phyloP scores from a whole-genome alignment of 2,113 vertebrate genomes.

The Takifugu bimaculatus region DNA sequence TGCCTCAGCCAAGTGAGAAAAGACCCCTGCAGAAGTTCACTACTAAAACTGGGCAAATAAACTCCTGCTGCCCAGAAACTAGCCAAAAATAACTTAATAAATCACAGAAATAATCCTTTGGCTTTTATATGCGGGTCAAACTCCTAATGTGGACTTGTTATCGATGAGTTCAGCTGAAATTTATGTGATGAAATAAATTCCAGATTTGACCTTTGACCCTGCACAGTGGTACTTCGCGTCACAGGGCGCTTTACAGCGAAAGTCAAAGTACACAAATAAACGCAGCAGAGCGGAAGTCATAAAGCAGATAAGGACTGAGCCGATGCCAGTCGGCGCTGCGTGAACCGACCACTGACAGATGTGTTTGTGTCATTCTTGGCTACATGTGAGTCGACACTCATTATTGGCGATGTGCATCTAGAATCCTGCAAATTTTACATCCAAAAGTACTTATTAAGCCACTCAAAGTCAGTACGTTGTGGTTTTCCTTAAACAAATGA shows the following conservation, averaged over 20 bases:
- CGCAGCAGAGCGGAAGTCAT: conserved; percentile 61
- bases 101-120: too few relatives aligned
- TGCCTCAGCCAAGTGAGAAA: conserved; percentile 1
- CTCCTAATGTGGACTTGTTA: too few relatives aligned
- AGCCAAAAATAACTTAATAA: conserved; percentile 10
- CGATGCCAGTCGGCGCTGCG: conserved; percentile 20
- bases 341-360: conserved; percentile 1
- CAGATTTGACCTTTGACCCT: conserved; percentile 57
- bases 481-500: neutral
- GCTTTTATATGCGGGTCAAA: too few relatives aligned
- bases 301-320: conserved; percentile 58
- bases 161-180: conserved; percentile 10
- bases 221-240: conserved; percentile 16
- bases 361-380: conserved; percentile 11
- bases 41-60: neutral
- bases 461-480: too few relatives aligned
- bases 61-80: conserved; percentile 3
- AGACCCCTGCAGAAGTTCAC: conserved; percentile 1
- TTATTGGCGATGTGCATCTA: too few relatives aligned
- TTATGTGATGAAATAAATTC: conserved; percentile 46
- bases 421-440: too few relatives aligned
- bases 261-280: conserved; percentile 73
- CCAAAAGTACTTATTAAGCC: too few relatives aligned
- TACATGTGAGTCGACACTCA: neutral
- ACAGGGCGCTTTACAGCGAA: conserved; percentile 43